Evolutionary conservation across 2,797 vertebrate species (phyloP), one percentile per base, ranked within the genome.

Genomic region (Centropyge bicolor): DNA sequence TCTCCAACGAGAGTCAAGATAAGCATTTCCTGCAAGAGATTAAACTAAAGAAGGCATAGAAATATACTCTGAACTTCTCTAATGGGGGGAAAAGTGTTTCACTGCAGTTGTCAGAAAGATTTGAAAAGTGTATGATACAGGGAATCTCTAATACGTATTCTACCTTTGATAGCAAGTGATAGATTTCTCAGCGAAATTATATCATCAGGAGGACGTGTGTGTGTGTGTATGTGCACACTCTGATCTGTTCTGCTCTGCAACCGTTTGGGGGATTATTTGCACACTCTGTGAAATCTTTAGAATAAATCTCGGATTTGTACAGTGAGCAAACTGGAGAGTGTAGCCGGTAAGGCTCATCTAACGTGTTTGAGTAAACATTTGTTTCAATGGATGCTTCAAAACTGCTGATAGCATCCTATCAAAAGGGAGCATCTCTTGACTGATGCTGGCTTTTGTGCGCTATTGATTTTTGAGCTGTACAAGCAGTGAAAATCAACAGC

Each of bases 21-120:
- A 89, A 84, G 85, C 48, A 88, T 81, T 89, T 84, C 64, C 78
- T 83, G 65, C 51, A 57, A 76, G 70, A 88, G 69, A 84, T 77
- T 73, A 78, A 83, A 81, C 45, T 19, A 64, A 83, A 66, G 46
- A 74, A 78, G 66, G 43, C 43, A 80, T 22, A 72, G 52, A 84
- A 88, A 82, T 77, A 66, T 59, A 80, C 67, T 66, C 31, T 54
- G 66, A 65, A 82, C 35, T 22, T 41, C 76, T 85, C 43, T 78
- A 63, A 68, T 49, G n/a, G 52, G 6, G 27, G n/a, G 5, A 17
- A 51, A 67, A 64, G 16, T 40, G 66, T 73, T 64, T 88, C n/a
- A 63, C 13, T 48, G 10, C 62, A 74, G 38, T 20, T 52, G 24
- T 38, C 38, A 45, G 17, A 56, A 22, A 41, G 38, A 70, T 22